A percentile compares a stretch with the other conserved stretches of the same genome.
These are phyloP conservation scores for Baccha elongata DNA, from an alignment of 2,888 invertebrate species.

Conservation along the genomic window DNA sequence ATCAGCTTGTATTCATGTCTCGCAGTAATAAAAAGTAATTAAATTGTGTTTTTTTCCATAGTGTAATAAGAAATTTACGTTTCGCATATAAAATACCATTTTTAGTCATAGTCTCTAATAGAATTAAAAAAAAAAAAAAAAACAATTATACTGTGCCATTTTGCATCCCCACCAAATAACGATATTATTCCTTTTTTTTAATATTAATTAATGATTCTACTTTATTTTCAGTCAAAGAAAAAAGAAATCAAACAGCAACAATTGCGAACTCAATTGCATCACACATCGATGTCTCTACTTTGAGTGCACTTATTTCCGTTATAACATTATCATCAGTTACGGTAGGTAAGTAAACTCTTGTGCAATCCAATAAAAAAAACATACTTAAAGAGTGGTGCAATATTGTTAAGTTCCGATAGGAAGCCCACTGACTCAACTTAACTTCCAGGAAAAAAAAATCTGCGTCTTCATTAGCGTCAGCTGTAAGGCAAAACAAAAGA, in stretches of 20 bases:
- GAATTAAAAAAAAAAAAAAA: too few species aligned
- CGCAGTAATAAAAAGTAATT: too few species aligned
- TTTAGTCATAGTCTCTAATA: too few species aligned
- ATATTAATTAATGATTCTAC: conserved; percentile 7
- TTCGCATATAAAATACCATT: too few species aligned
- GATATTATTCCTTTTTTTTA: too few species aligned
- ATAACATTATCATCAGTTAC: conserved; percentile 59
- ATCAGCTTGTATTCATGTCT: too few species aligned
- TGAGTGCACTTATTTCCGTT: conserved; percentile 54
- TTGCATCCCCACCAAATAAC: too few species aligned
- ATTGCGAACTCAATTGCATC: conserved; percentile 4
- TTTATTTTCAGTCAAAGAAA: background rate
- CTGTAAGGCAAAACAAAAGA: conserved; percentile 46
- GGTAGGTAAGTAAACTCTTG: conserved; percentile 40
- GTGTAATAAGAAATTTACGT: too few species aligned
- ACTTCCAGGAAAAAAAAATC: conserved; percentile 51
- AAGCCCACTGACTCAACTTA: conserved; percentile 46
- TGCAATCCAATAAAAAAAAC: conserved; percentile 18
- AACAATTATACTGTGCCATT: too few species aligned
- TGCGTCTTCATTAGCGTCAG: conserved; percentile 36
- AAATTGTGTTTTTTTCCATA: too few species aligned
- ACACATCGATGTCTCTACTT: conserved; percentile 12
- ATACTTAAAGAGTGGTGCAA: conserved; percentile 29
- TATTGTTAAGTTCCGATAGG: conserved; percentile 59
- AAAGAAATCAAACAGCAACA: background rate